Evolutionary conservation across 2,888 invertebrate genomes (phyloP), one percentile per base, ranked within the genome.

Genomic region (Parnassius orleans): DNA sequence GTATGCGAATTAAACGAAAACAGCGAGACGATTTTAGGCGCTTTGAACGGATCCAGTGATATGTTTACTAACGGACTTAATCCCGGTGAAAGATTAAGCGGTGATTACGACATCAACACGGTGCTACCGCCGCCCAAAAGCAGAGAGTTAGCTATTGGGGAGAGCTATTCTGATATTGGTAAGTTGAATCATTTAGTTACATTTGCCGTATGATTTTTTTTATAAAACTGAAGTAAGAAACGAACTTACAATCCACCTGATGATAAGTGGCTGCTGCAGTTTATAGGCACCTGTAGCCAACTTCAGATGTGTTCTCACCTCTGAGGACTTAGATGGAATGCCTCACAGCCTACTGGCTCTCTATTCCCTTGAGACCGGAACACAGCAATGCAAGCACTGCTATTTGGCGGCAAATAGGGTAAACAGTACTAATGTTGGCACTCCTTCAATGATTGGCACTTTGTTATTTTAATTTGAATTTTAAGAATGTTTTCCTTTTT

Each of bases 91-190:
- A 79, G 92, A 62, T 75, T 91, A 53, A 91, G 91, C 60, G 92
- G 91, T 1, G 92, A 92, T 71, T 92, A 92, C 68, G 92, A 92
- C 66, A 90, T 91, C 54, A 89, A 90, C 68, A 85, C 80, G 11
- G 91, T 92, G 2, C 73, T 92, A 65, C 92, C 92, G 11, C 91
- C 92, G 60, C 92, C 92, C 7, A 92, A 92, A 70, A 90, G 79
- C 64, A 75, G 92, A 56, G 92, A 92, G 72, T 72, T 92, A n/a
- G 92, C 92, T 2, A 92, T 92, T 60, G 92, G 92, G 52, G 92
- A 92, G 71, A 92, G 92, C 74, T 92, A 92, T 74, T 91, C 92
- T 2, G 92, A 92, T 81, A 90, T 92, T 63, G 92, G 92, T 92
- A 72, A 84, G 83, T 73, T 64, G 57, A 14, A 47, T 14, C 9